Evolutionary conservation across 1,140 invertebrate genomes (phyloP).

Genomic region (Leguminivora glycinivorella): DNA sequence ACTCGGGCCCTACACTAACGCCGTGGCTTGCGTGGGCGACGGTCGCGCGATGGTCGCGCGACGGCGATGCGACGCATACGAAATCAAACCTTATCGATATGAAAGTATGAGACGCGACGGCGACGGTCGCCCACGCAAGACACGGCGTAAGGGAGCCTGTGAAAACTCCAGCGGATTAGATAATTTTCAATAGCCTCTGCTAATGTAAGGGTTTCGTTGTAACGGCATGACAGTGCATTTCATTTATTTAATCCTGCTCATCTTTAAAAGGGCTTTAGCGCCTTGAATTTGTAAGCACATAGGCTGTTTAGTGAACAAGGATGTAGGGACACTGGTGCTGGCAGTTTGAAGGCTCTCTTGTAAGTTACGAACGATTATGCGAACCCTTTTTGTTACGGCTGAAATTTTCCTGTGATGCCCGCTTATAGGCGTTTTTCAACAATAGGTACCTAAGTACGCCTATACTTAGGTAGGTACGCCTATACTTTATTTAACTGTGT

Average conservation of each 20-base stretch:
- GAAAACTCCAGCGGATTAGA: background rate
- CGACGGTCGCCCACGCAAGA: too few relatives aligned
- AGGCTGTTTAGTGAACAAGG: background rate
- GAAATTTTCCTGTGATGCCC: background rate
- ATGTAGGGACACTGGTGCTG: background rate
- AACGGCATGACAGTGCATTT: conserved; percentile 5
- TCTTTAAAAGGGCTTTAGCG: background rate
- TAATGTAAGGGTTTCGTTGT: conserved; percentile 19
- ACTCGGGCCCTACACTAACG: too few relatives aligned
- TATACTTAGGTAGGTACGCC: too few relatives aligned
- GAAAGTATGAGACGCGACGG: too few relatives aligned
- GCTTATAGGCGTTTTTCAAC: background rate
- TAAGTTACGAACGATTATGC: too few relatives aligned
- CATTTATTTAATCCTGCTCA: background rate
- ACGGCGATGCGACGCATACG: too few relatives aligned
- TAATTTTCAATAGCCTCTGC: conserved; percentile 16
- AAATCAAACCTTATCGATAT: too few relatives aligned
- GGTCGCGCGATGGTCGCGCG: too few relatives aligned
- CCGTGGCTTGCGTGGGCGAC: too few relatives aligned
- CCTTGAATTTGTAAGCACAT: background rate
- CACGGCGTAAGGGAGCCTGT: background rate
- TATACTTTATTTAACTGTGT: too few relatives aligned
- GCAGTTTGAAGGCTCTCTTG: conserved; percentile 16
- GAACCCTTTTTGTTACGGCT: background rate
- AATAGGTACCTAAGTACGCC: background rate